Conservation (phyloP, 53 echinoderm and acorn worm species). For the Zoroaster sp. region DNA sequence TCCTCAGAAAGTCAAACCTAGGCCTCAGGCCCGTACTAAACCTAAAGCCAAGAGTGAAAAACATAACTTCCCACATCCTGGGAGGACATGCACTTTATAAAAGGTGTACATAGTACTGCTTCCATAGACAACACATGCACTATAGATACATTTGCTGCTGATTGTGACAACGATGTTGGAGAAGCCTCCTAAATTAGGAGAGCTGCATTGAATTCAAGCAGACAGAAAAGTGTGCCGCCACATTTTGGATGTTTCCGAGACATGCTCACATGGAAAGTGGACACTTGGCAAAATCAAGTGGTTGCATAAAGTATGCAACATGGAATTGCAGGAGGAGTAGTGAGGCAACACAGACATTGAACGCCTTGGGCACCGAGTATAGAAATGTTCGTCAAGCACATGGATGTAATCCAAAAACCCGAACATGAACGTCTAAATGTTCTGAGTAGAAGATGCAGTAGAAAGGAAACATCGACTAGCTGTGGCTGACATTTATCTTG, state of each 20-base stretch:
- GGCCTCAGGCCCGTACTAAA: background rate
- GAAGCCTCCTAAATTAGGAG: background rate
- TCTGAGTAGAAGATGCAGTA: background rate
- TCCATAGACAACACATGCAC: background rate
- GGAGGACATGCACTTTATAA: background rate
- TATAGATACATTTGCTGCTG: background rate
- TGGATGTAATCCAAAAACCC: background rate
- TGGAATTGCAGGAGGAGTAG: background rate
- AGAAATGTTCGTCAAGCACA: background rate
- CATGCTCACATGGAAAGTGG: background rate
- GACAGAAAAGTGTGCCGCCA: background rate
- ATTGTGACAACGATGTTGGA: background rate
- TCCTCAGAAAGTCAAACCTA: background rate
- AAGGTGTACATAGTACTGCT: background rate
- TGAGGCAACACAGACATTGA: background rate
- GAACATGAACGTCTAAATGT: background rate
- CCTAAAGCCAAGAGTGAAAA: background rate
- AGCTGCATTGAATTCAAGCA: background rate
- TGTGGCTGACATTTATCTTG: no score
- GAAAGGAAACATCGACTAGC: no score
- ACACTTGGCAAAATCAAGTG: background rate
- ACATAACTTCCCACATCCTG: background rate
- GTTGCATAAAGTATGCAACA: background rate
- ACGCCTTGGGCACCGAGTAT: background rate
- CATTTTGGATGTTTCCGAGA: background rate